Evolutionary conservation across 2,888 invertebrate species (phyloP).

Genomic region (Monochamus alternatus): DNA sequence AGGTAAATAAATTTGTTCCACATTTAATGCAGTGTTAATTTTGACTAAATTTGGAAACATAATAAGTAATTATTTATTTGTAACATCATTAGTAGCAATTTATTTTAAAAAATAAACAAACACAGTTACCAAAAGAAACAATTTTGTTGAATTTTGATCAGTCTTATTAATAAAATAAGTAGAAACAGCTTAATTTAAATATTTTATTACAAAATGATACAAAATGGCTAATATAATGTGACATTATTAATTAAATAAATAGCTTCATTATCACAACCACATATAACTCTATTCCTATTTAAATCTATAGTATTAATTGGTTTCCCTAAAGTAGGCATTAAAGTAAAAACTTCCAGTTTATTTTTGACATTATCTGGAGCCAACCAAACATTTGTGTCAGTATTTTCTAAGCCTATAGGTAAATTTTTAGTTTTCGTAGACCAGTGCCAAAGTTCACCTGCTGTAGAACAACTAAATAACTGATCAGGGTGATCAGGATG

Average conservation of each 20-base stretch:
- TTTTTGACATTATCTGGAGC: slow-evolving; percentile 80
- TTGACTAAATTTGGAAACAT: too few species aligned
- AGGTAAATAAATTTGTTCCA: too few species aligned
- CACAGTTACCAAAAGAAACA: too few species aligned
- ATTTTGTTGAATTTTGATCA: too few species aligned
- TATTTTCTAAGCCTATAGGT: slow-evolving; percentile 47
- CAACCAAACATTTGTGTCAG: slow-evolving; percentile 76
- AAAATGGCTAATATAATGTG: slow-evolving; percentile 47
- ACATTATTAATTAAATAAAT: slow-evolving; percentile 85
- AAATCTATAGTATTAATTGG: slow-evolving; percentile 89
- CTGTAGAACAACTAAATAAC: slow-evolving; percentile 85
- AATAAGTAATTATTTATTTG: too few species aligned
- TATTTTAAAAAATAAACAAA: too few species aligned
- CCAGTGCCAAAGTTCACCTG: slow-evolving; percentile 95
- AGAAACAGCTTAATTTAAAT: background rate
- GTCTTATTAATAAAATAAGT: background rate
- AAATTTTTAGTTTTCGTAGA: slow-evolving; percentile 73
- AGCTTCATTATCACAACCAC: slow-evolving; percentile 92
- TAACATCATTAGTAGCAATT: too few species aligned
- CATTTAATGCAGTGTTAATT: too few species aligned
- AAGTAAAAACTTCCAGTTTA: slow-evolving; percentile 80
- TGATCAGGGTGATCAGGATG: slow-evolving; percentile 90
- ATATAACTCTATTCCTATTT: slow-evolving; percentile 82
- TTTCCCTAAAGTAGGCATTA: slow-evolving; percentile 84
- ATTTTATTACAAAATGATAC: slow-evolving; percentile 19